Evolutionary conservation across 2,113 vertebrate genomes (phyloP), one percentile per base, ranked within the genome.

Genomic region (Oreochromis tanganicae): DNA sequence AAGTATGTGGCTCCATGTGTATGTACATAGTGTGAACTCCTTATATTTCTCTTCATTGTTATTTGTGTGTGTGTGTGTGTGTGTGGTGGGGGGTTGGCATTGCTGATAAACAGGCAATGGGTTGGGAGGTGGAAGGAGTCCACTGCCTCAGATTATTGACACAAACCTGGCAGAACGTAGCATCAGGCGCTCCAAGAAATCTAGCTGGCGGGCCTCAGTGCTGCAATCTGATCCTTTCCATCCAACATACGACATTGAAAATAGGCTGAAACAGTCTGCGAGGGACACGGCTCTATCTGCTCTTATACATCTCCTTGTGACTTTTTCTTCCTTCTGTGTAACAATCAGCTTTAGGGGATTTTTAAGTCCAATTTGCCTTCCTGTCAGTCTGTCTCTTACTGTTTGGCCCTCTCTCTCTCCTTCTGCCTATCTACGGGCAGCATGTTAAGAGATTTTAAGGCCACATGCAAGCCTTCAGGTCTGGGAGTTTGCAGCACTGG

Each of bases 91-190:
- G 84, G 89, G 91, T 83, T 93, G 92, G 92, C 93, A 85, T 55
- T 27, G 12, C 89, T 94, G 83, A 94, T 92, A 93, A 94, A 94
- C 93, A 93, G 78, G 89, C 94, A 66, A 66, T 88, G 89, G 92
- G 85, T 75, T 89, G 82, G 87, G 81, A 93, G 85, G 82, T 93
- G 92, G 94, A 95, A 92, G 87, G 82, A 85, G 61, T 91, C 91
- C 86, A 90, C 89, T 79, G 90, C 86, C 66, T 92, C 89, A 87
- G 94, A 92, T 94, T 95, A 95, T 95, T 94, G 95, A 96, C 94
- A 95, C 88, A 92, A 87, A 79, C 54, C 93, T 95, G 95, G 95
- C 96, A 91, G 86, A 94, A 91, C 27, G 24, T 36, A 13, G 36
- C 8, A 7, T 46, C 32, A 7, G 75, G 34, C 29, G 85, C 86